Base-by-base conservation (phyloP, 2,888 invertebrate species). In the Conops quadrifasciatus region DNA sequence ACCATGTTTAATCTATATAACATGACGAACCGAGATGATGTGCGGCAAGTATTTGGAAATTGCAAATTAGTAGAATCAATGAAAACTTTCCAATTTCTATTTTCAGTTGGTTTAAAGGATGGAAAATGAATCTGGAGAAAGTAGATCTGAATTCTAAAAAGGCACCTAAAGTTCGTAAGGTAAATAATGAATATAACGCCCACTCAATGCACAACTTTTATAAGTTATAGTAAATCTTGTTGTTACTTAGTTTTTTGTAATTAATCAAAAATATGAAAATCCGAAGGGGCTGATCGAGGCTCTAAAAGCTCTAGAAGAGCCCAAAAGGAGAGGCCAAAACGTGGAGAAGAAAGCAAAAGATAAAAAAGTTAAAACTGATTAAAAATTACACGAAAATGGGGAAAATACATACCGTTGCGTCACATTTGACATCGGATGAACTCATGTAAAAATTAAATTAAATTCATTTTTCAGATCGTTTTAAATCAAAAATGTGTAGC, bases 261-360 rank as follows among this genome's bases (percentile, higher is more conserved):
- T 70, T 49, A 79, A 82, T 75, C 77, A 82, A 49, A 79, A 78
- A 71, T 80, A 78, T 58, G 72, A 72, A 36, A 72, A 72, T n/a
- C 79, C 80, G 13, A 68, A 73, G 1, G 78, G 70, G 0, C 71
- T 77, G 1, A 45, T 80, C 15, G 36, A 72, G 0, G 83, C 82
- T 0, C 4, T 73, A 1, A 77, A 75, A 68, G 79, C 77, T 2
- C 64, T 59, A 21, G 47, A n/a, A 9, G 36, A 65, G 30, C 36
- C 2, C 15, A 56, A 7, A 49, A 24, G 2, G 24, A 21, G 24
- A n/a, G 53, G n/a, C 60, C 7, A 56, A 30, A 19, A 30, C 30
- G 43, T 2, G 43, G 21, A 47, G 58, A 21, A 21, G 1, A 30
- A 26, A 28, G 64, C 2, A 19, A 49, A 49, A 58, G 16, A 58